A percentile compares a stretch with the other conserved stretches of the same genome.
phyloP scores from a whole-genome alignment of 1,140 invertebrate genomes.

The Bombus balteatus region DNA sequence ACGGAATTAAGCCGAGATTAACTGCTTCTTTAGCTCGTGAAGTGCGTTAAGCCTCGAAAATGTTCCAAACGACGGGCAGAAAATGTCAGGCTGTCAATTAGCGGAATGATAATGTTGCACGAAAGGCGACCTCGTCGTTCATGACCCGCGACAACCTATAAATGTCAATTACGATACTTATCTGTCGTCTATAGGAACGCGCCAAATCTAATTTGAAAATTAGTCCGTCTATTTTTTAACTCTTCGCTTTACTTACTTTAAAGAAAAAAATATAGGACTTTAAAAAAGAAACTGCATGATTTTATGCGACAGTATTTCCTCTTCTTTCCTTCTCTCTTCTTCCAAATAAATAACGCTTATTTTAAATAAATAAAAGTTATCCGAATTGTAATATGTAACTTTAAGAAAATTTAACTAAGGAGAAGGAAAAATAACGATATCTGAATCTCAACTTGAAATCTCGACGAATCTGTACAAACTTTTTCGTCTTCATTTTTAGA shows the following conservation, averaged over 20 bases:
- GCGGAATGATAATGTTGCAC: slow-evolving; percentile 48
- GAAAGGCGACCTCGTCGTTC: slow-evolving; percentile 22
- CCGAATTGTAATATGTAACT: no score
- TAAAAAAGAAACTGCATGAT: background rate
- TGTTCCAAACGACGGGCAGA: slow-evolving; percentile 23
- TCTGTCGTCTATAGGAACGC: background rate
- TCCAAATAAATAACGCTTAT: background rate
- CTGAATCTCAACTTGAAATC: no score
- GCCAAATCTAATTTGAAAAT: background rate
- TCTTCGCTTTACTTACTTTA: no score
- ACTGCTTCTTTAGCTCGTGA: slow-evolving; percentile 31
- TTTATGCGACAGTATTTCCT: background rate
- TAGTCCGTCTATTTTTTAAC: background rate
- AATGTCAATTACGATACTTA: slow-evolving; percentile 60
- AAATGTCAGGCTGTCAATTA: slow-evolving; percentile 70
- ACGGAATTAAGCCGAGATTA: slow-evolving; percentile 11
- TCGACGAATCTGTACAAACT: background rate
- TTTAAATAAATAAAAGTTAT: background rate
- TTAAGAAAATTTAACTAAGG: no score
- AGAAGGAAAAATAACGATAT: no score
- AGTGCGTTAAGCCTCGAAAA: slow-evolving; percentile 55
- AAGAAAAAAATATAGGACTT: background rate
- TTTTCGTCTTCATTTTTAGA: no score
- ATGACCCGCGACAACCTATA: slow-evolving; percentile 54
- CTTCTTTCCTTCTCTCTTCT: background rate